Percentiles rank a stretch among this genome's conserved stretches.
These are phyloP conservation scores for Protonemura montana DNA, from an alignment of 2,888 invertebrate species.

Conservation along the genomic window DNA sequence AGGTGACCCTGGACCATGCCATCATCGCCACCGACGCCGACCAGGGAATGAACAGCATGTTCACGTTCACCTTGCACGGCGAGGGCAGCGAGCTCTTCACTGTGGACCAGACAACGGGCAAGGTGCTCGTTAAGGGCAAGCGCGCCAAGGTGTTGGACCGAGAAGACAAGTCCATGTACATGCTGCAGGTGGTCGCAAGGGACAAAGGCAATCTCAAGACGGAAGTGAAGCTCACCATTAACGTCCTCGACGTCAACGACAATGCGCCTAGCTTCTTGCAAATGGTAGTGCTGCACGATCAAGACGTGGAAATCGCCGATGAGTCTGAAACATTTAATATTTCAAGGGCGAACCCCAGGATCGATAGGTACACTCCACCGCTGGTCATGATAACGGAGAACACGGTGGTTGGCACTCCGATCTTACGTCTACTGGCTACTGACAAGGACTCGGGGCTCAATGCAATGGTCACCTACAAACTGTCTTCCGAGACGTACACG, in stretches of 20 bases:
- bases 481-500: slow-evolving; percentile 72
- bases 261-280: slow-evolving; percentile 76
- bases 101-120: slow-evolving; percentile 71
- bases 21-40: slow-evolving; percentile 79
- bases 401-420: slow-evolving; percentile 71
- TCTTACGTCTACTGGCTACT: slow-evolving; percentile 73
- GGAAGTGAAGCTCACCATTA: slow-evolving; percentile 75
- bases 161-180: slow-evolving; percentile 74
- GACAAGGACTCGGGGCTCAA: slow-evolving; percentile 78
- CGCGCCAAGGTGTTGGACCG: slow-evolving; percentile 65
- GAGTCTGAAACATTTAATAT: background rate
- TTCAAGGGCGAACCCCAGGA: slow-evolving; percentile 15
- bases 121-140: slow-evolving; percentile 65
- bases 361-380: slow-evolving; percentile 60
- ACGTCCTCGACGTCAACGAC: slow-evolving; percentile 82
- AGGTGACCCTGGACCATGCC: slow-evolving; percentile 72
- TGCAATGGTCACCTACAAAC: slow-evolving; percentile 75
- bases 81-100: slow-evolving; percentile 78
- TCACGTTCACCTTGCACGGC: slow-evolving; percentile 74
- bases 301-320: slow-evolving; percentile 67
- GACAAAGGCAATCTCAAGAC: slow-evolving; percentile 76
- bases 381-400: slow-evolving; percentile 77
- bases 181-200: slow-evolving; percentile 75
- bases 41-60: slow-evolving; percentile 71
- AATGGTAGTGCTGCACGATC: slow-evolving; percentile 73